Conservation (phyloP, 92 coral and sea anemone genomes). For the Nematostella vectensis region DNA sequence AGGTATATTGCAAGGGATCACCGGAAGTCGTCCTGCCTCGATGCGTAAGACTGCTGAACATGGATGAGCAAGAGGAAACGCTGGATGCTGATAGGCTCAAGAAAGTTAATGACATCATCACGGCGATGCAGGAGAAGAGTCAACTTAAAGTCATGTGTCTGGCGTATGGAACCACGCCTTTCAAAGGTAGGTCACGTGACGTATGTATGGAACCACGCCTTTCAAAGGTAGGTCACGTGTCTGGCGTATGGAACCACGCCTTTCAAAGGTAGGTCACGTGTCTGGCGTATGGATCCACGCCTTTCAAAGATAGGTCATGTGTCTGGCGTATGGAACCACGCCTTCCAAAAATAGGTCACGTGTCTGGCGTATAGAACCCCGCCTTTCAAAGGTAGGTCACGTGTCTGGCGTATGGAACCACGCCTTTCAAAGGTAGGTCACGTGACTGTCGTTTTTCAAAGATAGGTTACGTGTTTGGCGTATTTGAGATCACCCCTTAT, state of each 20-base stretch:
- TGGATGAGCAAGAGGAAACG: constrained; percentile 45
- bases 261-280: constrained; percentile 37
- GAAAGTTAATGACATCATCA: constrained; percentile 24
- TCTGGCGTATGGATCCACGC: constrained; percentile 37
- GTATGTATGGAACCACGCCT: constrained; percentile 31
- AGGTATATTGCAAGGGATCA: constrained; percentile 73
- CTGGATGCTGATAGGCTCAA: constrained; percentile 39
- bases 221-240: constrained; percentile 39
- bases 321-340: constrained; percentile 45
- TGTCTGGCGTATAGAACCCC: constrained; percentile 53
- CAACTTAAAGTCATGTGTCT: constrained; percentile 85
- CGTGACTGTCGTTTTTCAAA: constrained; percentile 51
- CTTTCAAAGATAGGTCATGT: constrained; percentile 23
- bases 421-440: neutral
- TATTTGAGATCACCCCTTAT: no score
- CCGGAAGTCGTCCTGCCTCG: constrained; percentile 53
- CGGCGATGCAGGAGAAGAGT: constrained; percentile 50
- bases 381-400: constrained; percentile 8
- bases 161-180: constrained; percentile 28
- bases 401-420: constrained; percentile 55
- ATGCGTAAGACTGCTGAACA: constrained; percentile 47
- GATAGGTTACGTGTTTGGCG: constrained; percentile 56
- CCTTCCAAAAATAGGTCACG: constrained; percentile 9
- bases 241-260: constrained; percentile 37
- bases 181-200: constrained; percentile 38